Evolutionary conservation across 2,797 vertebrate species (phyloP).

Genomic region (Leontocebus nigricollis): DNA sequence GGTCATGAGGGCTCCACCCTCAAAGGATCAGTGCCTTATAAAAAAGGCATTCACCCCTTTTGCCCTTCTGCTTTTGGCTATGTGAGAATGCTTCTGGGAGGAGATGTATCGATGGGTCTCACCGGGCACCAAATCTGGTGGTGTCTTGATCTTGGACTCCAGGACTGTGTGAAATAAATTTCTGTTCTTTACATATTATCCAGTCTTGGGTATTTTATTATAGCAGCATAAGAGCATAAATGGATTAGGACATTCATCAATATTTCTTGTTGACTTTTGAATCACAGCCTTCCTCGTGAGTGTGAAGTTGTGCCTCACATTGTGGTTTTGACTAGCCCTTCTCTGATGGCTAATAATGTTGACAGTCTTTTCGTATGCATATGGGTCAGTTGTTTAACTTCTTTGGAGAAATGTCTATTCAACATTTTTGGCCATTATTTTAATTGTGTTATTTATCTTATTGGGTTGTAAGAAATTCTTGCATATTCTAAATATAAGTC

Average conservation of each 20-base stretch:
- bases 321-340: background rate
- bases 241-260: background rate
- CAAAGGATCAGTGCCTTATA: background rate
- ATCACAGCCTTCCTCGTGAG: background rate
- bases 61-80: background rate
- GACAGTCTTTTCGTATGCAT: background rate
- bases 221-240: background rate
- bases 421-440: background rate
- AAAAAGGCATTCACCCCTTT: background rate
- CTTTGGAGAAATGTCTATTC: background rate
- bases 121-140: no score
- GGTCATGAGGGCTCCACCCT: background rate
- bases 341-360: background rate
- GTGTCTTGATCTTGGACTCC: background rate
- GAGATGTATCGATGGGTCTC: background rate
- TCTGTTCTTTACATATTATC: background rate
- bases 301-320: background rate
- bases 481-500: background rate
- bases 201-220: background rate
- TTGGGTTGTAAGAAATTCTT: background rate
- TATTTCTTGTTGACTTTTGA: background rate
- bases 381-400: background rate
- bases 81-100: background rate
- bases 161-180: background rate
- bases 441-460: background rate